phyloP scores from a whole-genome alignment of 2,113 vertebrate genomes.

The Passer domesticus region DNA sequence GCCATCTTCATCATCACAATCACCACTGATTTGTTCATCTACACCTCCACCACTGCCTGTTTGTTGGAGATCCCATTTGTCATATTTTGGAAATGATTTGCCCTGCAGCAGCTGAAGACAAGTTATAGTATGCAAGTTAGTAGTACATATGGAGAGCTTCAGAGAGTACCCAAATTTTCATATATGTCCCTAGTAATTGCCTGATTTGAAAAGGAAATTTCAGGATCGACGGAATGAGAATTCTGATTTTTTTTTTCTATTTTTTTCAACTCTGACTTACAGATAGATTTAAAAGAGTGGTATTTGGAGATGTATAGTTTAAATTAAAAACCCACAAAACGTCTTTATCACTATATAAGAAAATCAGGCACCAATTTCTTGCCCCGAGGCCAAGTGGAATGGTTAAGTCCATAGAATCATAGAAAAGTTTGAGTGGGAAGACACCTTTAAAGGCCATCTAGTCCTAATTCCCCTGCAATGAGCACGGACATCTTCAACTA shows the following conservation, averaged over 20 bases:
- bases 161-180: background rate
- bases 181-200: background rate
- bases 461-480: background rate
- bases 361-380: background rate
- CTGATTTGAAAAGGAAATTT: background rate
- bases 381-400: background rate
- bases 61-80: conserved; percentile 77
- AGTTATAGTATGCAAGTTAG: background rate
- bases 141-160: background rate
- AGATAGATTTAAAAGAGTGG: background rate
- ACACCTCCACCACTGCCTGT: conserved; percentile 77
- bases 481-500: background rate
- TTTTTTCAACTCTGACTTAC: background rate
- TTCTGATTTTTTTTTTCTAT: background rate
- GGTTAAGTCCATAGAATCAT: background rate
- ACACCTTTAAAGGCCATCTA: background rate
- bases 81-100: conserved; percentile 78
- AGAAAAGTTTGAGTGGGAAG: background rate
- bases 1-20: conserved; percentile 89
- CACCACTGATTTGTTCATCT: conserved; percentile 79
- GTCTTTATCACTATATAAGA: background rate
- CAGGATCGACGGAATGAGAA: background rate
- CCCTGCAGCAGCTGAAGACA: conserved; percentile 79
- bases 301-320: background rate
- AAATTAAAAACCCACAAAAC: background rate